Evolutionary conservation across 2,888 invertebrate genomes (phyloP), one percentile per base, ranked within the genome.

Genomic region (Idaea straminata): DNA sequence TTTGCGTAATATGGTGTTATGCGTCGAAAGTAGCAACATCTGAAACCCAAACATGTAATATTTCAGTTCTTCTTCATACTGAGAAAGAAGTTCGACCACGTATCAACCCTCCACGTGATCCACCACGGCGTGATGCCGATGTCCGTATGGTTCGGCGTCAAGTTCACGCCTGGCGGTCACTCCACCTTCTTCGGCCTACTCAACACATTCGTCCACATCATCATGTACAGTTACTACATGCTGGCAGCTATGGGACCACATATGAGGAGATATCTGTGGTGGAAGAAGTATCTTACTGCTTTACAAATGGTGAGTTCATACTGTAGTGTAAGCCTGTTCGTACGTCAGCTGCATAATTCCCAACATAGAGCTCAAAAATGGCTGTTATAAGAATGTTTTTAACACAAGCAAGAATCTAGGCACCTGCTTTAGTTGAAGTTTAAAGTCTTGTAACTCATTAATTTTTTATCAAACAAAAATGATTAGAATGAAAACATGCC

Each of bases 61-160:
- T 70, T 73, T 13, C 94, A 98, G 97, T 95, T 98, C 92, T 98
- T 99, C 95, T 99, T 99, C 93, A 96, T 99, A 64, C 88, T 98
- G 88, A 94, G 98, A 85, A 99, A 99, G 94, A 99, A 99, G 93
- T 96, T 96, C 85, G 96, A 97, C 86, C 98, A 99, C 88, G 96
- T 99, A 77, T 97, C 98, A 67, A 97, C 97, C 7, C 94, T 99
- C 62, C 99, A 99, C 91, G 98, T 99, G 65, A 98, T 98, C 84
- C 99, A 99, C 91, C 99, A 99, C 88, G 98, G 98, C 74, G 96
- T 98, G 81, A 99, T 99, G 98, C 99, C 99, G 58, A 96, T 98
- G 96, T 98, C 98, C 5, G 98, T 98, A 70, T 99, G 99, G 98
- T 98, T 98, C 86, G 99, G 98, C 63, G 98, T 98, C 64, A 98